These are phyloP conservation scores for Callyntrura sp. DNA, from an alignment of 2,888 invertebrate species.

Conservation along the genomic window DNA sequence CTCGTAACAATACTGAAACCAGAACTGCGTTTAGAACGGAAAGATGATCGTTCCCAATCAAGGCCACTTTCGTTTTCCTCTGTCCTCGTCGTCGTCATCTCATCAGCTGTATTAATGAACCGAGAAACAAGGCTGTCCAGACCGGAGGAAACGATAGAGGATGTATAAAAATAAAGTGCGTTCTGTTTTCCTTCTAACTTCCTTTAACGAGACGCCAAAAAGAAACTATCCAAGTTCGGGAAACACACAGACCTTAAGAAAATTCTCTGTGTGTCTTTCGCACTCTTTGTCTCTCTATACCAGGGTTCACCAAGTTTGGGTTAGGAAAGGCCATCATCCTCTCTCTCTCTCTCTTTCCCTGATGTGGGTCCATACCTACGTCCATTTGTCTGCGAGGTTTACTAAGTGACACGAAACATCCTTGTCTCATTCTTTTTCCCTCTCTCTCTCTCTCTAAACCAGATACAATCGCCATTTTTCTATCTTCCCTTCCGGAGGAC, in stretches of 20 bases:
- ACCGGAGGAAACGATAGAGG: not conserved
- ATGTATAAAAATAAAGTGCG: not conserved
- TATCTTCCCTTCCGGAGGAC: not conserved
- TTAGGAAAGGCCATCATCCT: slow-evolving; percentile 51
- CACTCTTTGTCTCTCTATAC: not conserved
- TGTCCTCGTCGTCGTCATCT: not conserved
- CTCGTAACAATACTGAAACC: not conserved
- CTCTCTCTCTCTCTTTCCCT: no score
- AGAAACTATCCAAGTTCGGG: not conserved
- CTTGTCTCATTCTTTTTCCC: slow-evolving; percentile 25
- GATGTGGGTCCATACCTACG: slow-evolving; percentile 39
- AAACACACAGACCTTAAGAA: not conserved
- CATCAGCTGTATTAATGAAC: slow-evolving; percentile 35
- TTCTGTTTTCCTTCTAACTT: slow-evolving; percentile 4
- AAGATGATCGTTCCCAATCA: slow-evolving; percentile 40
- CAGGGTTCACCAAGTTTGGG: slow-evolving; percentile 12
- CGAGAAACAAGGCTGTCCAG: not conserved
- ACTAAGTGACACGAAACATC: slow-evolving; percentile 62
- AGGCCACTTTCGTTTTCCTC: slow-evolving; percentile 45
- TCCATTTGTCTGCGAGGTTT: slow-evolving; percentile 64
- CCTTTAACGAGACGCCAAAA: not conserved
- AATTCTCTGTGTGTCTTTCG: no score
- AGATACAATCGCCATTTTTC: not conserved
- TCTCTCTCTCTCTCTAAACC: not conserved
- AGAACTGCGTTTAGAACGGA: not conserved